Conservation (phyloP, 2,797 vertebrate genomes). For the Chaunax sp. region DNA sequence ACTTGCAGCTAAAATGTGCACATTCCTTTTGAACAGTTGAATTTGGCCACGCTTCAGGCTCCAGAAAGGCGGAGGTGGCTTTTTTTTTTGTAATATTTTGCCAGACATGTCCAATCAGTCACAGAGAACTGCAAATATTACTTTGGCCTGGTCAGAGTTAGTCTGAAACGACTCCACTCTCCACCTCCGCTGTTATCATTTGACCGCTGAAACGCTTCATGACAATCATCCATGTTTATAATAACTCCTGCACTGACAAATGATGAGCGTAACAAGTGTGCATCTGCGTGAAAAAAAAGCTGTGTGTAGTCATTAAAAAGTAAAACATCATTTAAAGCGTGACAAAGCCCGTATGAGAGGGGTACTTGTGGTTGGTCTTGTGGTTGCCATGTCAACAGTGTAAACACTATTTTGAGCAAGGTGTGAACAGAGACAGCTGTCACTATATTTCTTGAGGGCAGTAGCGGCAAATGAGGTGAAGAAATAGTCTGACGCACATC, state of each 20-base stretch:
- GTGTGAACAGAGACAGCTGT: slow-evolving; percentile 75
- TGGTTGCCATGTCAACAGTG: slow-evolving; percentile 64
- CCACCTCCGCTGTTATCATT: slow-evolving; percentile 27
- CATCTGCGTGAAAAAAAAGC: slow-evolving; percentile 5
- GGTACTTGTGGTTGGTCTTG: slow-evolving; percentile 23
- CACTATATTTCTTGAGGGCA: slow-evolving; percentile 48
- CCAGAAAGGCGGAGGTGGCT: slow-evolving; percentile 36
- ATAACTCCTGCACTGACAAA: slow-evolving; percentile 29
- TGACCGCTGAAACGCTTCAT: slow-evolving; percentile 25
- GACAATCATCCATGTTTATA: slow-evolving; percentile 32
- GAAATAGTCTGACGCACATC: slow-evolving; percentile 11
- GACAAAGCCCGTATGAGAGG: neutral
- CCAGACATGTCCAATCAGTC: slow-evolving; percentile 51
- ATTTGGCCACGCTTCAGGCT: slow-evolving; percentile 19
- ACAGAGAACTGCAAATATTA: slow-evolving; percentile 34
- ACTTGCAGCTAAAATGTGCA: slow-evolving; percentile 40
- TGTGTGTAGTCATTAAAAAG: slow-evolving; percentile 16
- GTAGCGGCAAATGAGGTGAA: slow-evolving; percentile 45
- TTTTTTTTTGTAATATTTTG: slow-evolving; percentile 21
- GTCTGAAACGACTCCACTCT: slow-evolving; percentile 25
- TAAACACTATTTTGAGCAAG: slow-evolving; percentile 71
- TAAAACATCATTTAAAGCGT: slow-evolving; percentile 18
- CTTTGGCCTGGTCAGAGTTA: slow-evolving; percentile 19
- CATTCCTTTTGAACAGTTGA: slow-evolving; percentile 28
- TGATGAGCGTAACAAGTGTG: neutral